phyloP scores from a whole-genome alignment of 2,888 invertebrate species.

The Scaptomyza reducta region DNA sequence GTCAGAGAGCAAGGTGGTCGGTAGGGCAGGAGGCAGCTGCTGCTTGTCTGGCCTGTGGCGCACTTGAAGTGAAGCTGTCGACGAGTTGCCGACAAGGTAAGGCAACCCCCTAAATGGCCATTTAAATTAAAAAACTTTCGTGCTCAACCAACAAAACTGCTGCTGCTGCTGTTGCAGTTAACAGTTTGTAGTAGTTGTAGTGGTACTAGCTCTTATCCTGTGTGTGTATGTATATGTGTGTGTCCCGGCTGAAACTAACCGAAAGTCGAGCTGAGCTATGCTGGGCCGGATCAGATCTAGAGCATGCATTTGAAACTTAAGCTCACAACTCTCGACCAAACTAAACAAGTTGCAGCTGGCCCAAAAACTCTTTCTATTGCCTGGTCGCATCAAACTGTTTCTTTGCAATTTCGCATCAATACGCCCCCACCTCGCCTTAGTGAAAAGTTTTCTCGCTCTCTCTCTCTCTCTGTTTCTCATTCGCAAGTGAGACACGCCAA shows the following conservation, averaged over 20 bases:
- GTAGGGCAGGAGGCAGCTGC: not conserved
- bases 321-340: constrained; percentile 13
- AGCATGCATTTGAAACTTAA: constrained; percentile 3
- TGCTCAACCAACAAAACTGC: constrained; percentile 33
- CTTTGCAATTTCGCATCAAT: constrained; percentile 15
- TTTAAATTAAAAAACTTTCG: constrained; percentile 70
- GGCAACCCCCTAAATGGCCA: constrained; percentile 53
- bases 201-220: not conserved
- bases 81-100: constrained; percentile 27
- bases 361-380: constrained; percentile 49
- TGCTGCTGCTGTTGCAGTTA: constrained; percentile 14
- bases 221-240: not conserved
- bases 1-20: not conserved
- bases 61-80: constrained; percentile 24
- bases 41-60: constrained; percentile 3
- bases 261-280: not conserved
- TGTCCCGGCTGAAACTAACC: not conserved
- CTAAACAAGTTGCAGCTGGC: constrained; percentile 31
- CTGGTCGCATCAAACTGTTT: constrained; percentile 52
- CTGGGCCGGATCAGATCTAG: not conserved
- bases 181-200: constrained; percentile 27
- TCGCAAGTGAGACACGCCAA: constrained; percentile 11
- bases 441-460: constrained; percentile 3
- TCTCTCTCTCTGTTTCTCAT: too few species aligned
- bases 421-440: not conserved